Evolutionary conservation across 30 jellyfish, hydroid and myxozoan species (phyloP).

Genomic region (Pseudorhiza aurosa): DNA sequence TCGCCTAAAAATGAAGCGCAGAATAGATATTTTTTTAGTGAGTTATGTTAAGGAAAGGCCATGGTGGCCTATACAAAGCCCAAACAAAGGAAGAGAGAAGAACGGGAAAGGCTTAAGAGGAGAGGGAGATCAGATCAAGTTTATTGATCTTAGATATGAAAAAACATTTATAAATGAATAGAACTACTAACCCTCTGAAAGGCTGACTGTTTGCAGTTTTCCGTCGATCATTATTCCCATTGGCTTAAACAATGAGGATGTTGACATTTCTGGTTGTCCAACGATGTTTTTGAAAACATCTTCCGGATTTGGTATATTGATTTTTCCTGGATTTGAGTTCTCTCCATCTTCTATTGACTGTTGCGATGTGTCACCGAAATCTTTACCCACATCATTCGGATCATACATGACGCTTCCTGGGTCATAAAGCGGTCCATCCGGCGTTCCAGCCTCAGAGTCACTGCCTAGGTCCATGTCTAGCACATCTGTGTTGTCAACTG

Average conservation of each 20-base stretch:
- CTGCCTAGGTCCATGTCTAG: constrained; percentile 80
- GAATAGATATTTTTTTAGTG: too few species aligned
- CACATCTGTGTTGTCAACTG: constrained; percentile 54
- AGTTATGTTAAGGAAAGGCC: too few species aligned
- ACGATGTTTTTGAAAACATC: constrained; percentile 51
- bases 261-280: constrained; percentile 27
- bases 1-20: too few species aligned
- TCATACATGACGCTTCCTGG: constrained; percentile 66
- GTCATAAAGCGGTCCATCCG: constrained; percentile 74
- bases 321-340: neutral
- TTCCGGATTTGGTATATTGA: constrained; percentile 56
- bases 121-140: too few species aligned
- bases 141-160: too few species aligned
- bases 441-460: constrained; percentile 67
- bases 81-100: too few species aligned
- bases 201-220: constrained; percentile 31
- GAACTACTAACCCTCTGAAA: constrained; percentile 44
- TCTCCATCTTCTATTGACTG: constrained; percentile 27
- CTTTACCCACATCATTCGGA: constrained; percentile 45
- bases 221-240: constrained; percentile 50
- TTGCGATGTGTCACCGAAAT: constrained; percentile 16
- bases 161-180: too few species aligned
- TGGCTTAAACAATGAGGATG: constrained; percentile 9
- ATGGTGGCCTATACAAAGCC: too few species aligned
- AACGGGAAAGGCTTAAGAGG: too few species aligned